These are phyloP conservation scores for Cardiocondyla obscurior DNA, from an alignment of 1,140 invertebrate species.

Conservation along the genomic window DNA sequence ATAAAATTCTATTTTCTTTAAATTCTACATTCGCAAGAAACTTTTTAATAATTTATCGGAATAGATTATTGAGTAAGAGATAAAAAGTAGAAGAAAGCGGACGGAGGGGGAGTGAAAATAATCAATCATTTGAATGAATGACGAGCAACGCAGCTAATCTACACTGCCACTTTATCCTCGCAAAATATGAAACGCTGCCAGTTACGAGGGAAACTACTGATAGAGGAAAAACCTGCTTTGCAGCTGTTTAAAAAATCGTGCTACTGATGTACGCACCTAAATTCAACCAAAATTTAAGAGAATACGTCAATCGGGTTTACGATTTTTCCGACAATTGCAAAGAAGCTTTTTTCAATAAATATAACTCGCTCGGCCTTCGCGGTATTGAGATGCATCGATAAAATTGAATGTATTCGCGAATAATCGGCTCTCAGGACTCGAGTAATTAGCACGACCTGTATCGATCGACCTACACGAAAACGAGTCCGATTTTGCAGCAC, in stretches of 20 bases:
- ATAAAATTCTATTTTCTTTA: not conserved
- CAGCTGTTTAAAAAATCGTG: no score
- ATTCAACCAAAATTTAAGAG: no score
- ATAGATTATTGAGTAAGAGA: not conserved
- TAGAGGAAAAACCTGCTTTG: no score
- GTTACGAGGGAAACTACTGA: not conserved
- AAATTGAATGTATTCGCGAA: slow-evolving; percentile 18
- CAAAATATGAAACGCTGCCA: not conserved
- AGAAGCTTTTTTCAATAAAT: no score
- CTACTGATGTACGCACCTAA: no score
- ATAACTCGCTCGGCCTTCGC: not conserved
- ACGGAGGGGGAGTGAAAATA: not conserved
- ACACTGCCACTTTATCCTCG: not conserved
- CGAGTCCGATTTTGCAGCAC: slow-evolving; percentile 33
- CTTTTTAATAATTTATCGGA: not conserved
- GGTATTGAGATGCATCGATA: slow-evolving; percentile 22
- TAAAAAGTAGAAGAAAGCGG: not conserved
- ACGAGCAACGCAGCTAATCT: not conserved
- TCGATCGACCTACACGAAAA: slow-evolving; percentile 32
- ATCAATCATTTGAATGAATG: slow-evolving; percentile 12
- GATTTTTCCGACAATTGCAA: no score
- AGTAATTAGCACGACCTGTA: slow-evolving; percentile 24
- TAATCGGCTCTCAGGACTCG: not conserved
- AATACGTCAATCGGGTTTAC: no score
- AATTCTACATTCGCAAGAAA: not conserved